These are phyloP conservation scores for Hyla sarda DNA, from an alignment of 2,113 vertebrate genomes.

Conservation along the genomic window DNA sequence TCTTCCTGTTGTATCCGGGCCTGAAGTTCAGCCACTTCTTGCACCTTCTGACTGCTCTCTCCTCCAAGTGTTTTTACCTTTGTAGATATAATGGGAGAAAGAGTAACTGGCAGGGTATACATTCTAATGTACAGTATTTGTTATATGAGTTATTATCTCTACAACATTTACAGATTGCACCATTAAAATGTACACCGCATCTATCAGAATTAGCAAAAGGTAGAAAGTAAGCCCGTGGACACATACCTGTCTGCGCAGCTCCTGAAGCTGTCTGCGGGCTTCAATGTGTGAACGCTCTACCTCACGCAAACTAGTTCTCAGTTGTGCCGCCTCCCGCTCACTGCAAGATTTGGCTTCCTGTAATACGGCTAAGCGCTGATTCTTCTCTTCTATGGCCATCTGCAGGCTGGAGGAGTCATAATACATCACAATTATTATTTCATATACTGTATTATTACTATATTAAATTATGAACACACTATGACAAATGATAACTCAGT, in stretches of 20 bases:
- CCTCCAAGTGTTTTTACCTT: slow-evolving; percentile 79
- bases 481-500: not conserved
- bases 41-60: slow-evolving; percentile 69
- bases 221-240: not conserved
- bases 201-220: not conserved
- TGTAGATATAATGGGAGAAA: not conserved
- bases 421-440: not conserved
- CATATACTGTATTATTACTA: not conserved
- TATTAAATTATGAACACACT: not conserved
- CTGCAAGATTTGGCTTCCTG: slow-evolving; percentile 70
- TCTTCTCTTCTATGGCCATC: slow-evolving; percentile 73
- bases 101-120: not conserved
- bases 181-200: too few relatives aligned
- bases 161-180: not conserved
- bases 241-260: slow-evolving; percentile 77
- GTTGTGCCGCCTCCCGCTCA: slow-evolving; percentile 69
- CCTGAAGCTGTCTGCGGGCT: slow-evolving; percentile 74
- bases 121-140: not conserved
- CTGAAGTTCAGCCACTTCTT: slow-evolving; percentile 74
- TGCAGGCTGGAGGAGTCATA: slow-evolving; percentile 70
- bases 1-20: slow-evolving; percentile 70
- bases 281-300: slow-evolving; percentile 72
- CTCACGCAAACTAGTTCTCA: slow-evolving; percentile 72
- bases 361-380: slow-evolving; percentile 73
- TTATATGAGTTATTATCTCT: not conserved